Evolutionary conservation across 1,140 invertebrate species (phyloP).

Genomic region (Drosophila murphyi): DNA sequence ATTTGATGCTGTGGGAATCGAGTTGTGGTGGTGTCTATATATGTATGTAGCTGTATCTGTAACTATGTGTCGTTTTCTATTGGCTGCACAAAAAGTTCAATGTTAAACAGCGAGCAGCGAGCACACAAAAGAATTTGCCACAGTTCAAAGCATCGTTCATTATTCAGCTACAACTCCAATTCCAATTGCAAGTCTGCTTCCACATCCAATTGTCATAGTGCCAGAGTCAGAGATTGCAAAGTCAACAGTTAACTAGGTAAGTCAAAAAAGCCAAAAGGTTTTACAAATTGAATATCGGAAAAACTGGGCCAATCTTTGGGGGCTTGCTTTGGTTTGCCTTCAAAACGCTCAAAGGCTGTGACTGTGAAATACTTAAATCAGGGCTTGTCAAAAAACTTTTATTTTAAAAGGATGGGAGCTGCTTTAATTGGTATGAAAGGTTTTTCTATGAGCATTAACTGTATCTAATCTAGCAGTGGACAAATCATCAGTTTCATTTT

Average conservation of each 20-base stretch:
- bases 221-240: constrained; percentile 33
- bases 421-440: constrained; percentile 2
- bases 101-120: constrained; percentile 58
- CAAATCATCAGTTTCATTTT: no score
- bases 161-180: constrained; percentile 72
- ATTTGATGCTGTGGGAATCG: constrained; percentile 78
- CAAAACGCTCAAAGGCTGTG: neutral
- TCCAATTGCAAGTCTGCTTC: constrained; percentile 46
- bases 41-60: constrained; percentile 39
- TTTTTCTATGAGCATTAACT: neutral
- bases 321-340: constrained; percentile 47
- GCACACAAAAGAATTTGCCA: constrained; percentile 77
- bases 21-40: constrained; percentile 41
- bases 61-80: constrained; percentile 48
- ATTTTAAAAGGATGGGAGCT: constrained; percentile 5
- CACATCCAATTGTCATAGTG: constrained; percentile 38
- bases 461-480: no score
- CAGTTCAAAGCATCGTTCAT: constrained; percentile 79
- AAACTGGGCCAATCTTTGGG: constrained; percentile 62
- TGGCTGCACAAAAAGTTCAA: constrained; percentile 71
- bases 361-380: constrained; percentile 7
- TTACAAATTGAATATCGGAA: constrained; percentile 62
- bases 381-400: constrained; percentile 2
- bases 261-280: constrained; percentile 71
- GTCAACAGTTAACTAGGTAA: constrained; percentile 74